Percentiles rank a stretch among this genome's conserved stretches.
These are phyloP conservation scores for Microcaecilia unicolor DNA, from an alignment of 2,797 vertebrate species.

Conservation along the genomic window DNA sequence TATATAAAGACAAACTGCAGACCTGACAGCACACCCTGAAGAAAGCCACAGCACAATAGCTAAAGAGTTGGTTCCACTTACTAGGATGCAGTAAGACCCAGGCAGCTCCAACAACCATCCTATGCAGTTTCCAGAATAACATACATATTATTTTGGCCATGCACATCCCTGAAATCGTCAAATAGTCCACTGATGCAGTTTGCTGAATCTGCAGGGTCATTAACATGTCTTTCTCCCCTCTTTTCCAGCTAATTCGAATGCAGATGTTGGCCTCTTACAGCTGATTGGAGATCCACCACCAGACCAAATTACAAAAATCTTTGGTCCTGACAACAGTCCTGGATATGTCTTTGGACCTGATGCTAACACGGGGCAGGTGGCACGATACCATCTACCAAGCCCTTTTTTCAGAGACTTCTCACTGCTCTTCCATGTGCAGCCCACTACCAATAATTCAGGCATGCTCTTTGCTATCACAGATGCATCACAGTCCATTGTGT, in stretches of 20 bases:
- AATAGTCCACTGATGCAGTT: too few relatives aligned
- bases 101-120: too few relatives aligned
- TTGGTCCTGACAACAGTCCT: conserved; percentile 56
- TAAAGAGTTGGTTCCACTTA: too few relatives aligned
- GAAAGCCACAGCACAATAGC: too few relatives aligned
- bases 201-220: neutral
- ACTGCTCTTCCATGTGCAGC: conserved; percentile 73
- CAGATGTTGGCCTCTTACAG: conserved; percentile 71
- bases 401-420: conserved; percentile 83
- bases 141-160: too few relatives aligned
- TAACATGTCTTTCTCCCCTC: neutral
- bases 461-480: conserved; percentile 82
- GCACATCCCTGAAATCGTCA: too few relatives aligned
- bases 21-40: too few relatives aligned
- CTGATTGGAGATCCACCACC: conserved; percentile 81
- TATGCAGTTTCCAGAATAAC: too few relatives aligned
- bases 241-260: conserved; percentile 25
- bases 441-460: conserved; percentile 53
- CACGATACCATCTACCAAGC: conserved; percentile 68
- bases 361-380: conserved; percentile 71
- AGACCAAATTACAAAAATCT: conserved; percentile 52
- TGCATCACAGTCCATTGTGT: conserved; percentile 64
- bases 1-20: too few relatives aligned
- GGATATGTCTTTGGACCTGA: conserved; percentile 68
- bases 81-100: too few relatives aligned